Evolutionary conservation across 2,113 vertebrate genomes (phyloP).

Genomic region (Myiozetetes cayanensis): DNA sequence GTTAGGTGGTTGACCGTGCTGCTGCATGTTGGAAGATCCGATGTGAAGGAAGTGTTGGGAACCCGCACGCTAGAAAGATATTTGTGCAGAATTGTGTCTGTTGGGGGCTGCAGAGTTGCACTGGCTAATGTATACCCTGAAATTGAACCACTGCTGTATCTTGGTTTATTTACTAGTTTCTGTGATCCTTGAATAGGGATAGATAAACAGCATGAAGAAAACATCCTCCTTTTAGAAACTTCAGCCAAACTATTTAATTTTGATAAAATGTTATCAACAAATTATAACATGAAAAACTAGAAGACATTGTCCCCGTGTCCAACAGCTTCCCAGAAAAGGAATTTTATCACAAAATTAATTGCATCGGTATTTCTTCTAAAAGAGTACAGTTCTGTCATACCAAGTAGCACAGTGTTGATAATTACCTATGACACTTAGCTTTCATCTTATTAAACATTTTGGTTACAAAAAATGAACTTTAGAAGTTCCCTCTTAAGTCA

Average conservation of each 20-base stretch:
- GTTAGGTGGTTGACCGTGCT: background rate
- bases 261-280: background rate
- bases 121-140: background rate
- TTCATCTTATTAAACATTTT: background rate
- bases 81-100: background rate
- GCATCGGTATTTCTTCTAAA: background rate
- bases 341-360: background rate
- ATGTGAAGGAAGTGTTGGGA: background rate
- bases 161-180: background rate
- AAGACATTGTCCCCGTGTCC: background rate
- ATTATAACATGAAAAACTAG: background rate
- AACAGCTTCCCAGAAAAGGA: background rate
- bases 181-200: background rate
- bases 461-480: background rate
- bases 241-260: background rate
- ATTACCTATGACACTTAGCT: background rate
- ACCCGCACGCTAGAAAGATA: accelerated
- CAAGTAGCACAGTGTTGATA: background rate
- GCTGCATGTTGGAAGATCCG: accelerated
- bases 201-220: background rate
- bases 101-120: background rate
- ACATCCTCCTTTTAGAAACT: background rate
- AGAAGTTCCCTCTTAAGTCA: background rate
- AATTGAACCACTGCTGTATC: background rate
- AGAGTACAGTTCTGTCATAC: background rate